These are phyloP conservation scores for Dipodomys stephensi DNA, from an alignment of 2,113 vertebrate species.

Conservation along the genomic window DNA sequence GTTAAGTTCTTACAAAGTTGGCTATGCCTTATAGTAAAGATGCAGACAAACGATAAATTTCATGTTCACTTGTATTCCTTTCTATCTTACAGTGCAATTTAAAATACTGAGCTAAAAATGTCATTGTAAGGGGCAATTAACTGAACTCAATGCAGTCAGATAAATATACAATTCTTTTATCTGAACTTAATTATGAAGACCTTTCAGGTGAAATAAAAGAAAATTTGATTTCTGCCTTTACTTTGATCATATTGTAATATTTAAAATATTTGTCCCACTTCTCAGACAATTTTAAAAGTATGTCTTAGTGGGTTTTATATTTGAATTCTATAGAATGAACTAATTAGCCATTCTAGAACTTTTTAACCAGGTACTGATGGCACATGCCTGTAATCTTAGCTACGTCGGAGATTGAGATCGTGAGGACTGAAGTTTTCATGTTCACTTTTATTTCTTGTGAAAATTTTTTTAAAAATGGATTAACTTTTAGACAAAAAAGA, in stretches of 20 bases:
- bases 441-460: not conserved
- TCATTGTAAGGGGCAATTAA: conserved; percentile 56
- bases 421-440: not conserved
- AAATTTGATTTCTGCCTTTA: conserved; percentile 48
- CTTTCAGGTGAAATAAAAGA: conserved; percentile 59
- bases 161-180: conserved; percentile 16
- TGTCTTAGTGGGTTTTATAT: conserved; percentile 53
- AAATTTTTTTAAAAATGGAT: not conserved
- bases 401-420: too few relatives aligned
- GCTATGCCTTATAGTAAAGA: not conserved
- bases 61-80: conserved; percentile 1
- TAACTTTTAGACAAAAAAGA: not conserved
- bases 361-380: too few relatives aligned
- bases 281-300: conserved; percentile 54
- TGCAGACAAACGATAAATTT: not conserved
- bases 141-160: conserved; percentile 42
- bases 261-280: conserved; percentile 70
- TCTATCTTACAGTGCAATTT: conserved; percentile 44
- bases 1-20: conserved; percentile 23
- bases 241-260: conserved; percentile 38
- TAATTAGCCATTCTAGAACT: not conserved
- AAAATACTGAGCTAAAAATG: conserved; percentile 52
- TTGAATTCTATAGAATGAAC: conserved; percentile 59
- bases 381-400: too few relatives aligned
- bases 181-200: conserved; percentile 27